Conservation (phyloP, 2,888 invertebrate genomes). For the Cerceris ruficornis region DNA sequence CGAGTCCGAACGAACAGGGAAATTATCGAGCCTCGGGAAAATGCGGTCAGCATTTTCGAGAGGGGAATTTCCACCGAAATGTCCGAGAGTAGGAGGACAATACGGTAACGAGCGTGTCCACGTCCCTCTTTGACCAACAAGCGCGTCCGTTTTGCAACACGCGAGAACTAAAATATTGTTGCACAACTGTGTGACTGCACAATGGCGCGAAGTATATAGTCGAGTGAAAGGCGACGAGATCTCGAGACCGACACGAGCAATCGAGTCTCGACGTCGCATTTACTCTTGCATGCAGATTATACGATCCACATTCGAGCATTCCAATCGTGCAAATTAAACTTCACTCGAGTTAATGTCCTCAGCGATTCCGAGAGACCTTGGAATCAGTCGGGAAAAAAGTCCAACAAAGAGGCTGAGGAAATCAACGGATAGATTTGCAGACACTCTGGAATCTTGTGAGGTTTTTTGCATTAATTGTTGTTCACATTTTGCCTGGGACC, state of each 20-base stretch:
- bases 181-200: constrained; percentile 72
- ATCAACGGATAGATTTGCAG: too few species aligned
- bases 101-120: constrained; percentile 1
- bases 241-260: constrained; percentile 54
- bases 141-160: constrained; percentile 56
- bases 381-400: too few species aligned
- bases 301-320: neutral
- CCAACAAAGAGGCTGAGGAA: too few species aligned
- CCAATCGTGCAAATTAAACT: neutral
- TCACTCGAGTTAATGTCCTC: neutral
- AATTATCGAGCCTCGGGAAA: too few species aligned
- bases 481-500: too few species aligned
- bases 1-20: too few species aligned
- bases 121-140: neutral
- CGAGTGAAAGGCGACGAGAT: constrained; percentile 78
- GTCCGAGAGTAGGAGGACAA: constrained; percentile 35
- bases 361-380: too few species aligned
- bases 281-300: constrained; percentile 25
- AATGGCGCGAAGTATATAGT: constrained; percentile 70
- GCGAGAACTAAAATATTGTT: constrained; percentile 73
- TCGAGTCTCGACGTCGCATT: constrained; percentile 44
- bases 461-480: too few species aligned
- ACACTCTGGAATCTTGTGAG: too few species aligned
- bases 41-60: too few species aligned
- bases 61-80: constrained; percentile 7